These are phyloP conservation scores for Trissoscelio sp. DNA, from an alignment of 2,888 invertebrate species.

Conservation along the genomic window DNA sequence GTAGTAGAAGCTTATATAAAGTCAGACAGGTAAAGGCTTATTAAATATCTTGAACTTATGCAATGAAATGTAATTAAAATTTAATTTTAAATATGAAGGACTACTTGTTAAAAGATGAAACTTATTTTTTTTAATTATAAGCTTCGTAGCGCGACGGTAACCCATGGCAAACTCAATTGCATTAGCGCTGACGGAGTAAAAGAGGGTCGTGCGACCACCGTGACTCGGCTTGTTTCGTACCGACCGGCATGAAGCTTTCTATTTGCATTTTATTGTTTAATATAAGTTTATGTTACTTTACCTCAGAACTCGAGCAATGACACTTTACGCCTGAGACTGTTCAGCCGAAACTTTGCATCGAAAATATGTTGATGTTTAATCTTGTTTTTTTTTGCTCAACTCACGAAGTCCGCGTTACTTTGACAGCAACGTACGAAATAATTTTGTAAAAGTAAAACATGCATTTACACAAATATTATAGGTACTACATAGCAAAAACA, in stretches of 20 bases:
- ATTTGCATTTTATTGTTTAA: conserved; percentile 82
- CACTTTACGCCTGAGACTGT: conserved; percentile 50
- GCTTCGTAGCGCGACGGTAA: conserved; percentile 35
- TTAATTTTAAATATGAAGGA: conserved; percentile 28
- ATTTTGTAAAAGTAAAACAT: too few relatives aligned
- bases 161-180: conserved; percentile 67
- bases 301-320: conserved; percentile 44
- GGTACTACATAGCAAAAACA: too few relatives aligned
- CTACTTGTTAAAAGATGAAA: conserved; percentile 17
- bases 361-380: conserved; percentile 62
- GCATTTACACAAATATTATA: too few relatives aligned
- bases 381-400: conserved; percentile 34
- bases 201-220: conserved; percentile 57
- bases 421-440: conserved; percentile 33
- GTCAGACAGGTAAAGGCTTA: conserved; percentile 21
- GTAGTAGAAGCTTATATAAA: conserved; percentile 37
- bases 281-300: conserved; percentile 78
- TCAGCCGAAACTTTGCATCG: conserved; percentile 63
- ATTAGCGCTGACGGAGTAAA: conserved; percentile 55
- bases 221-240: conserved; percentile 53
- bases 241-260: conserved; percentile 72
- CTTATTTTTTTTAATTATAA: conserved; percentile 70
- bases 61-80: conserved; percentile 28
- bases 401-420: conserved; percentile 36
- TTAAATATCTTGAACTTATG: conserved; percentile 21